These are phyloP conservation scores for Mellivora capensis DNA, from an alignment of 2,113 vertebrate species.

Conservation along the genomic window DNA sequence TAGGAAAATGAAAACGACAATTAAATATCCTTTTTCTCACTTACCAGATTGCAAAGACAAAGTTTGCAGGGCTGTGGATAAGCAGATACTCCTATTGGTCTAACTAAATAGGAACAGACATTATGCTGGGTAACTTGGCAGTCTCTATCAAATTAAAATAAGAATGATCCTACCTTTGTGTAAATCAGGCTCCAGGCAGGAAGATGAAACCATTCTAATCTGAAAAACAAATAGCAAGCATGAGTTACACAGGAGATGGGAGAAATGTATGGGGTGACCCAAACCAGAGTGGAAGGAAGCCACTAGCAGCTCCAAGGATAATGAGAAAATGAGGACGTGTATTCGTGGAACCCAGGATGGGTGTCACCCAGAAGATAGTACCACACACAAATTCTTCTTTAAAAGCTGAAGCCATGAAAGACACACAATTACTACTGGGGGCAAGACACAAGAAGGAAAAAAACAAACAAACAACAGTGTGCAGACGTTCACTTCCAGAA, in stretches of 20 bases:
- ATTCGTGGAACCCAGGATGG: not conserved
- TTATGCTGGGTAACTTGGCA: not conserved
- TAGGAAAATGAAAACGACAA: constrained; percentile 33
- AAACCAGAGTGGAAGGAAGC: not conserved
- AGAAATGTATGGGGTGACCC: not conserved
- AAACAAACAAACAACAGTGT: not conserved
- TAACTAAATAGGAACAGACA: not conserved
- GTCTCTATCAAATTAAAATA: not conserved
- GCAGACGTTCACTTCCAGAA: not conserved
- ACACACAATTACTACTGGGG: not conserved
- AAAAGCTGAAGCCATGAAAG: not conserved
- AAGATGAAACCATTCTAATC: not conserved
- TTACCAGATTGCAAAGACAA: constrained; percentile 40
- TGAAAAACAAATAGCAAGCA: not conserved
- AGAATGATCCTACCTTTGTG: not conserved
- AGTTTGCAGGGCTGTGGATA: not conserved
- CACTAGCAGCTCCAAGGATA: rapidly evolving
- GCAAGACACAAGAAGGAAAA: not conserved
- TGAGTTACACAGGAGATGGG: not conserved
- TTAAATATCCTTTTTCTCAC: not conserved
- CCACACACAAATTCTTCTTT: not conserved
- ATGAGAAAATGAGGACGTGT: not conserved
- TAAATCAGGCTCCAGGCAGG: not conserved
- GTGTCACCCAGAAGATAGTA: not conserved
- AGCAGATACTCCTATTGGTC: not conserved